phyloP scores from a whole-genome alignment of 92 coral and sea anemone genomes.

The Epizoanthus stellaris region DNA sequence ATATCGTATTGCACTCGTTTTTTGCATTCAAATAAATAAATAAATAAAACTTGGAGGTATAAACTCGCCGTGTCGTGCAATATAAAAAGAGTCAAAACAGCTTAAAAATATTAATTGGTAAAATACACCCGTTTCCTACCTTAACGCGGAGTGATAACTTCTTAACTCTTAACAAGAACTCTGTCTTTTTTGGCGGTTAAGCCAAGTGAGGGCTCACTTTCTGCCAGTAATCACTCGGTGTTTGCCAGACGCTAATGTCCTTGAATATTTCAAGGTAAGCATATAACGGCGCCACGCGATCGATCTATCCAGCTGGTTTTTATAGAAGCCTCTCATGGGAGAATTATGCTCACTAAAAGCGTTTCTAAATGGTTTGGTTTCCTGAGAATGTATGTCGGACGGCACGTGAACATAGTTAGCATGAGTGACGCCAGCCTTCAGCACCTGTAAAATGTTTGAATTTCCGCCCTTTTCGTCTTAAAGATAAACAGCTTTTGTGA shows the following conservation, averaged over 20 bases:
- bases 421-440: constrained; percentile 8
- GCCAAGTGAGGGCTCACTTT: too few species aligned
- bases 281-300: neutral
- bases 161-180: too few species aligned
- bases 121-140: too few species aligned
- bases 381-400: neutral
- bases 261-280: neutral
- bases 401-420: constrained; percentile 5
- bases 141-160: too few species aligned
- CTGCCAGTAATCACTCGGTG: neutral
- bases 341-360: neutral
- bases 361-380: neutral
- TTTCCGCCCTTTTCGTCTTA: constrained; percentile 23
- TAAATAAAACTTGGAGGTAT: too few species aligned
- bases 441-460: constrained; percentile 27
- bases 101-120: too few species aligned
- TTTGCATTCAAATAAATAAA: too few species aligned
- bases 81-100: too few species aligned
- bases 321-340: neutral
- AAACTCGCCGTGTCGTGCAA: too few species aligned
- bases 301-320: constrained; percentile 7
- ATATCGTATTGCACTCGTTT: too few species aligned
- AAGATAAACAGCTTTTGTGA: constrained; percentile 76
- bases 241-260: constrained; percentile 23
- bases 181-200: too few species aligned